phyloP scores from a whole-genome alignment of 2,113 vertebrate genomes.

The Maccullochella peelii region DNA sequence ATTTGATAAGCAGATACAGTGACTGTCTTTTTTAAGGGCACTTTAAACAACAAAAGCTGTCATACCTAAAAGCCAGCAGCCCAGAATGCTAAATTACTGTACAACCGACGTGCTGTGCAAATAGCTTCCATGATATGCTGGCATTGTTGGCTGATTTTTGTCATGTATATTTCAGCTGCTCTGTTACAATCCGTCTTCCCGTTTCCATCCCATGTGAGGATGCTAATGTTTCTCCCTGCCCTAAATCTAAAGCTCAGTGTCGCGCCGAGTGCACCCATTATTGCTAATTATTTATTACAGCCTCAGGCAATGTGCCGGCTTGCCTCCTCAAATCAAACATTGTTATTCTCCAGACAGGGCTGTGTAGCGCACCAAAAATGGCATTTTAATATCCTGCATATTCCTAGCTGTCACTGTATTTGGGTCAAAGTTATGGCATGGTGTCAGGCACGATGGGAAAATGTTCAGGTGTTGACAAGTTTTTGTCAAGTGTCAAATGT shows the following conservation, averaged over 20 bases:
- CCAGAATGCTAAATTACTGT: conserved; percentile 22
- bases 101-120: neutral
- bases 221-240: conserved; percentile 61
- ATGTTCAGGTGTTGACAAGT: conserved; percentile 35
- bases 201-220: conserved; percentile 55
- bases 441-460: conserved; percentile 9
- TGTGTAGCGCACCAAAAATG: conserved; percentile 51
- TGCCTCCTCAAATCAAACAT: conserved; percentile 73
- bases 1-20: conserved; percentile 3
- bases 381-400: conserved; percentile 60
- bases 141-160: conserved; percentile 43
- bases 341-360: conserved; percentile 66
- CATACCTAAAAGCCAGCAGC: conserved; percentile 7
- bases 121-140: conserved; percentile 21
- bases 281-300: conserved; percentile 82
- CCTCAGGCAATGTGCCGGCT: conserved; percentile 62
- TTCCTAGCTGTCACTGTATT: conserved; percentile 58
- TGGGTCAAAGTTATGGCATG: conserved; percentile 59
- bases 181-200: conserved; percentile 37
- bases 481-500: conserved; percentile 13
- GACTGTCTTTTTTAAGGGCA: neutral
- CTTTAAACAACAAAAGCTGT: conserved; percentile 12
- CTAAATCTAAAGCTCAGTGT: conserved; percentile 71
- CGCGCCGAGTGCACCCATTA: conserved; percentile 70
- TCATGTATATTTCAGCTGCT: conserved; percentile 70